phyloP scores from a whole-genome alignment of 2,113 vertebrate genomes.

The Shinisaurus crocodilurus region DNA sequence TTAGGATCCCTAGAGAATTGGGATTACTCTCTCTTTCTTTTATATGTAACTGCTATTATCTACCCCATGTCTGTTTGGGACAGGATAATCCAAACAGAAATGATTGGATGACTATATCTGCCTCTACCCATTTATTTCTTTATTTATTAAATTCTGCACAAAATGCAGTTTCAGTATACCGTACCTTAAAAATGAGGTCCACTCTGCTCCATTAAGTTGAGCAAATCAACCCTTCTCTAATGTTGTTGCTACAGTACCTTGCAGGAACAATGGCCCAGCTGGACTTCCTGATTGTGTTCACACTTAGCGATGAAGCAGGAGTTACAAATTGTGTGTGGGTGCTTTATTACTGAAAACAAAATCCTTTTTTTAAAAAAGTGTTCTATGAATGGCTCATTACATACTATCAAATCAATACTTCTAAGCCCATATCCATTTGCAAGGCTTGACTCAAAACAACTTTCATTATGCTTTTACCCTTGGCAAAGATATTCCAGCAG shows the following conservation, averaged over 20 bases:
- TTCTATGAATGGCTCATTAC: constrained; percentile 13
- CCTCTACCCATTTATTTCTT: not conserved
- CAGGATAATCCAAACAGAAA: not conserved
- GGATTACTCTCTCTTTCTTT: not conserved
- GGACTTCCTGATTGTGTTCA: not conserved
- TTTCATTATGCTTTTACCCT: constrained; percentile 11
- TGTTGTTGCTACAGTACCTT: not conserved
- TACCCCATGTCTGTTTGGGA: not conserved
- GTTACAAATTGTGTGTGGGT: constrained; percentile 11
- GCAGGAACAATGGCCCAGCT: not conserved
- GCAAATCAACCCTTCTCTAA: not conserved
- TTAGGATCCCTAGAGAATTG: not conserved
- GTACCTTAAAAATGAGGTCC: not conserved
- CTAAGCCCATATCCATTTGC: not conserved
- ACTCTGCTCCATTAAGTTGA: not conserved
- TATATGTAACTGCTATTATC: not conserved
- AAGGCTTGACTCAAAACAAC: not conserved
- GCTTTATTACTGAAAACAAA: constrained; percentile 16
- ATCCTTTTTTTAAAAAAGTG: not conserved
- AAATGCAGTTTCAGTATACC: not conserved
- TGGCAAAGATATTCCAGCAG: not conserved
- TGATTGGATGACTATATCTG: not conserved
- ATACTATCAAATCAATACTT: not conserved
- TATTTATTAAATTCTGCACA: not conserved
- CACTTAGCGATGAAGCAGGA: not conserved